Evolutionary conservation across 2,113 vertebrate species (phyloP).

Genomic region (Lophura nycthemera): DNA sequence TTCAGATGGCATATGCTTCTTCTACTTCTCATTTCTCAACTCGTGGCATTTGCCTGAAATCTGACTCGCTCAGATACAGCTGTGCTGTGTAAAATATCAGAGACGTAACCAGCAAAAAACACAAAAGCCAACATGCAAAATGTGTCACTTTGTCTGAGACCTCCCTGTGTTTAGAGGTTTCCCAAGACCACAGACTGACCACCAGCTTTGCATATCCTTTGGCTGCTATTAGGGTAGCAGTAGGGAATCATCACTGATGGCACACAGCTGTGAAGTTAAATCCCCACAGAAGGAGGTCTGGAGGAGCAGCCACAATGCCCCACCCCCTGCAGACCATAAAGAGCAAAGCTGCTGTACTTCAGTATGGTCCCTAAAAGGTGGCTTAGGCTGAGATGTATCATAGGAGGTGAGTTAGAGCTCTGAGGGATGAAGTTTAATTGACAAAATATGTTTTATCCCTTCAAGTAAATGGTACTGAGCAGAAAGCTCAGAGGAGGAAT

Average conservation of each 20-base stretch:
- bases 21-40: background rate
- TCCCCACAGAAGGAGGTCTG: background rate
- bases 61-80: background rate
- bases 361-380: background rate
- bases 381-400: background rate
- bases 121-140: background rate
- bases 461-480: background rate
- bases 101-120: background rate
- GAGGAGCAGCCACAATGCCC: background rate
- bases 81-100: background rate
- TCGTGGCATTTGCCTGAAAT: background rate
- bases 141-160: background rate
- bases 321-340: background rate
- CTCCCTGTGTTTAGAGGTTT: background rate
- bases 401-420: background rate
- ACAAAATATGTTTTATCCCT: background rate
- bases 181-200: background rate
- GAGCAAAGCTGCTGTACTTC: background rate
- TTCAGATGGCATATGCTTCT: background rate
- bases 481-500: background rate
- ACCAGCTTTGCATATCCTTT: background rate
- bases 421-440: background rate
- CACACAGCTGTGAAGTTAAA: background rate
- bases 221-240: background rate
- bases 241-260: background rate